Percentiles rank a stretch among this genome's conserved stretches.
These are phyloP conservation scores for Chymomyza amoena DNA, from an alignment of 2,888 invertebrate genomes.

Conservation along the genomic window DNA sequence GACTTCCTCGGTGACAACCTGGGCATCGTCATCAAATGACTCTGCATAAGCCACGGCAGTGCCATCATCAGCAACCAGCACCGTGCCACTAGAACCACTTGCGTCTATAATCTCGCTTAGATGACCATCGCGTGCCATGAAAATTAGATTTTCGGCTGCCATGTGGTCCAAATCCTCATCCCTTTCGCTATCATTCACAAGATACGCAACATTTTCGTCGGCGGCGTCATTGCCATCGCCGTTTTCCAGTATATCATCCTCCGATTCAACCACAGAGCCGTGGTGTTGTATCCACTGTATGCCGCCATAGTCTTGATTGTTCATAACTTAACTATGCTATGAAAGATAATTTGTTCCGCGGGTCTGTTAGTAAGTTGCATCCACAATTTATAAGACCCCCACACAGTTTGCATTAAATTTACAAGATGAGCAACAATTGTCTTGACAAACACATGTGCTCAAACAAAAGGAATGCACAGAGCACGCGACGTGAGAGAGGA, in stretches of 20 bases:
- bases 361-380: background rate
- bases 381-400: background rate
- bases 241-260: conserved; percentile 64
- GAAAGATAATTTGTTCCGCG: background rate
- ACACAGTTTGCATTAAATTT: background rate
- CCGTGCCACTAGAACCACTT: conserved; percentile 59
- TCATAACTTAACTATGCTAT: conserved; percentile 50
- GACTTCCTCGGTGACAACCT: conserved; percentile 89
- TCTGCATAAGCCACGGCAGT: conserved; percentile 52
- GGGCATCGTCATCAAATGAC: conserved; percentile 79
- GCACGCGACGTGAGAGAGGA: conserved; percentile 35
- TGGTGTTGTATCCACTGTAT: conserved; percentile 76
- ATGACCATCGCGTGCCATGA: conserved; percentile 81
- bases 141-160: conserved; percentile 83
- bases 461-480: conserved; percentile 39
- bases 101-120: conserved; percentile 73
- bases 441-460: conserved; percentile 55
- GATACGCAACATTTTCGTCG: conserved; percentile 38
- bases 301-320: conserved; percentile 65
- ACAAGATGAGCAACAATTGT: conserved; percentile 58
- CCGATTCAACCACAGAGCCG: conserved; percentile 49
- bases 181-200: conserved; percentile 44
- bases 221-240: conserved; percentile 44
- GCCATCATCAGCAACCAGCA: conserved; percentile 64
- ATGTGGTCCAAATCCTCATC: conserved; percentile 80